These are phyloP conservation scores for Pseudotriccus pelzelni DNA, from an alignment of 2,797 vertebrate genomes.

Conservation along the genomic window DNA sequence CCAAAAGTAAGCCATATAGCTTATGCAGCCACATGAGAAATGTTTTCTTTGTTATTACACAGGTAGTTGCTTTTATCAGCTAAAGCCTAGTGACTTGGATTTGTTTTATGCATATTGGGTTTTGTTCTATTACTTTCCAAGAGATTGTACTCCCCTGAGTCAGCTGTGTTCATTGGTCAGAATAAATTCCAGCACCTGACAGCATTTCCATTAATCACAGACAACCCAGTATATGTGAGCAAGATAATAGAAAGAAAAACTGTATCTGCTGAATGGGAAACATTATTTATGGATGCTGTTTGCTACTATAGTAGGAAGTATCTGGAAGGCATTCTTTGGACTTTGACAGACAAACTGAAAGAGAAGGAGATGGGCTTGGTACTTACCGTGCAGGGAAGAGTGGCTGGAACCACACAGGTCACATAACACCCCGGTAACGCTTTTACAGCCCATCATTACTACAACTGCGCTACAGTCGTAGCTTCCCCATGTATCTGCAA, in stretches of 20 bases:
- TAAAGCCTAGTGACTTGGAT: slow-evolving; percentile 70
- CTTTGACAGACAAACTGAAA: slow-evolving; percentile 18
- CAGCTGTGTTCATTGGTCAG: slow-evolving; percentile 79
- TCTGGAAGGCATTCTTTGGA: slow-evolving; percentile 31
- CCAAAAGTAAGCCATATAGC: slow-evolving; percentile 27
- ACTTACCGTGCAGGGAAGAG: not conserved
- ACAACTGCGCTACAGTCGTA: not conserved
- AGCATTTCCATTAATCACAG: slow-evolving; percentile 81
- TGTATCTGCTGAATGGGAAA: slow-evolving; percentile 50
- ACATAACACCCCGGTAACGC: not conserved
- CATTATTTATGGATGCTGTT: slow-evolving; percentile 65
- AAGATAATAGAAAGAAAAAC: slow-evolving; percentile 73
- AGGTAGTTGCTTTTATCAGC: slow-evolving; percentile 79
- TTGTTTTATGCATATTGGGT: slow-evolving; percentile 82
- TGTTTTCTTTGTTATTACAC: slow-evolving; percentile 77
- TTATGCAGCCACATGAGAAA: slow-evolving; percentile 68
- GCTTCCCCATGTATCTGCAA: not conserved
- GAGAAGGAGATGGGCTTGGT: not conserved
- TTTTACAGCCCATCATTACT: not conserved
- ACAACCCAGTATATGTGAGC: slow-evolving; percentile 68
- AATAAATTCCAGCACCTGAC: slow-evolving; percentile 80
- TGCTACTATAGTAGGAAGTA: slow-evolving; percentile 24
- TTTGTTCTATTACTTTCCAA: slow-evolving; percentile 80
- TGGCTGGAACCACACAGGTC: not conserved
- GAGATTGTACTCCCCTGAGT: slow-evolving; percentile 79